These are phyloP conservation scores for Acleris literana DNA, from an alignment of 2,888 invertebrate genomes.

Conservation along the genomic window DNA sequence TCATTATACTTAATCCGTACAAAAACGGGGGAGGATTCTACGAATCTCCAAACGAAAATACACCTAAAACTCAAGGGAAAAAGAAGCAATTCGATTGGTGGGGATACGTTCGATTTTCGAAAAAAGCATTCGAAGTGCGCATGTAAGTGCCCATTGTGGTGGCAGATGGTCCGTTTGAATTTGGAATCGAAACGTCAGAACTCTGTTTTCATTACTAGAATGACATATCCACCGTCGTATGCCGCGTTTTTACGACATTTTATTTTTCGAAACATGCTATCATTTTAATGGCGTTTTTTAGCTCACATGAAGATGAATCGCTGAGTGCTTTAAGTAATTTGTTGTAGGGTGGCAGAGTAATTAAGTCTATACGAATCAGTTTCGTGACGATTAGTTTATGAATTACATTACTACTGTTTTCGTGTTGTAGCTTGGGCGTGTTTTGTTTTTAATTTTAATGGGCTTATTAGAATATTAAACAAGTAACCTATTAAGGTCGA, in stretches of 20 bases:
- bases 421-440: conserved; percentile 45
- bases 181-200: conserved; percentile 58
- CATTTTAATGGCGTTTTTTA: conserved; percentile 48
- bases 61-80: conserved; percentile 34
- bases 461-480: conserved; percentile 37
- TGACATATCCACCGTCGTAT: conserved; percentile 18
- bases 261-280: conserved; percentile 15
- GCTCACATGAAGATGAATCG: conserved; percentile 52
- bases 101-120: conserved; percentile 61
- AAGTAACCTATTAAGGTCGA: conserved; percentile 23
- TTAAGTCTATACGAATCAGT: conserved; percentile 59
- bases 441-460: conserved; percentile 41
- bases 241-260: conserved; percentile 10
- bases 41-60: conserved; percentile 35
- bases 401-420: conserved; percentile 52
- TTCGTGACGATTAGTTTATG: conserved; percentile 56
- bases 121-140: conserved; percentile 72
- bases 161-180: conserved; percentile 74
- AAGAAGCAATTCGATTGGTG: conserved; percentile 34
- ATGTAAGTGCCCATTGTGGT: conserved; percentile 80
- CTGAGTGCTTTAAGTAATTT: conserved; percentile 52
- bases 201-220: conserved; percentile 41
- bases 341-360: conserved; percentile 52
- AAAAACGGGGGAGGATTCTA: conserved; percentile 63
- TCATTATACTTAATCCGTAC: conserved; percentile 82